phyloP scores from a whole-genome alignment of 2,888 invertebrate species.

The Digitonthophagus gazella region DNA sequence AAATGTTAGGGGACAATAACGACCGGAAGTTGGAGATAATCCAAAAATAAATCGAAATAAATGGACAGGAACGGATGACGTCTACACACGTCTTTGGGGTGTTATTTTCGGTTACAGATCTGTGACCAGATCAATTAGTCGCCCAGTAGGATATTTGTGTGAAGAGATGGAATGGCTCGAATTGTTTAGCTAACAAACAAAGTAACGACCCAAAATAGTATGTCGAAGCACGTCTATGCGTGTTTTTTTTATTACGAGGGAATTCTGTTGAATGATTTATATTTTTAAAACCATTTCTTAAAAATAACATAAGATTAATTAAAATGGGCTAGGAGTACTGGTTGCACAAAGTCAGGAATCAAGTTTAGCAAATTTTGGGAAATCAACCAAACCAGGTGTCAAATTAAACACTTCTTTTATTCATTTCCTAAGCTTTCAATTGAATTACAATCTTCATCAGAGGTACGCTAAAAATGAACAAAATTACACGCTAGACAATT shows the following conservation, averaged over 20 bases:
- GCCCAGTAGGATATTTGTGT: not conserved
- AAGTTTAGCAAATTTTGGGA: too few relatives aligned
- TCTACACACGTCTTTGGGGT: not conserved
- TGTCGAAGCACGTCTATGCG: too few relatives aligned
- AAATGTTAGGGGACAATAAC: not conserved
- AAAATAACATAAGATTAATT: too few relatives aligned
- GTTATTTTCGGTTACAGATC: conserved; percentile 6
- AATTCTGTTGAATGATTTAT: not conserved
- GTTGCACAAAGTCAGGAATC: too few relatives aligned
- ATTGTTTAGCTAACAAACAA: not conserved
- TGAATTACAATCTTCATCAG: too few relatives aligned
- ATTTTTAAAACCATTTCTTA: not conserved
- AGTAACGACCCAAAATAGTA: not conserved
- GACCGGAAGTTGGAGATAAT: conserved; percentile 9
- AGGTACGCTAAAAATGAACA: too few relatives aligned
- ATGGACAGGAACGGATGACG: conserved; percentile 8
- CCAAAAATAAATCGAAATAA: conserved; percentile 9
- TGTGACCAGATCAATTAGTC: conserved; percentile 12
- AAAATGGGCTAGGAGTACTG: too few relatives aligned
- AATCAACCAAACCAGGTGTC: too few relatives aligned
- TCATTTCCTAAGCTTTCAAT: too few relatives aligned
- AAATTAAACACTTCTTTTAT: too few relatives aligned
- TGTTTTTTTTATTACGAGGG: not conserved
- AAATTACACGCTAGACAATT: too few relatives aligned
- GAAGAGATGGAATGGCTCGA: not conserved